Evolutionary conservation across 2,113 vertebrate genomes (phyloP).

Genomic region (Gobio gobio): DNA sequence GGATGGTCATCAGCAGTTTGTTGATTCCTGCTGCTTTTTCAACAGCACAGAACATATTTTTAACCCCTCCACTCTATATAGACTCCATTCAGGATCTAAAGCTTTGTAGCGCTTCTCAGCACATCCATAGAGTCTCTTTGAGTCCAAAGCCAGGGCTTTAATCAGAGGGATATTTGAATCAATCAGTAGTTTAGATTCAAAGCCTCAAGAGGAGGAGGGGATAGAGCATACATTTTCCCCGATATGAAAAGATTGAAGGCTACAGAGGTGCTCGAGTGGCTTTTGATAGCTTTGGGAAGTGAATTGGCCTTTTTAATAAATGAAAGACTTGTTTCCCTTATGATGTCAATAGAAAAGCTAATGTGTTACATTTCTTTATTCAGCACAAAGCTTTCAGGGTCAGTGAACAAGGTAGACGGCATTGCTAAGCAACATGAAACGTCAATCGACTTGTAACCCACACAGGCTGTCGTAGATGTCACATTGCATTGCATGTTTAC

Average conservation of each 20-base stretch:
- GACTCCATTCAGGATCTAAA: slow-evolving; percentile 20
- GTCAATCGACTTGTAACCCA: not conserved
- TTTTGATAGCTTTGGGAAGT: slow-evolving; percentile 54
- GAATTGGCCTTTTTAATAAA: slow-evolving; percentile 50
- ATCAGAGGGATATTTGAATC: slow-evolving; percentile 61
- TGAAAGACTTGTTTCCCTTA: slow-evolving; percentile 39
- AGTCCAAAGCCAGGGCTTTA: slow-evolving; percentile 52
- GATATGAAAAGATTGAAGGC: slow-evolving; percentile 36
- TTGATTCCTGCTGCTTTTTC: slow-evolving; percentile 63
- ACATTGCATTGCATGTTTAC: not conserved
- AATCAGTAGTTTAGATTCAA: slow-evolving; percentile 60
- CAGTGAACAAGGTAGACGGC: not conserved
- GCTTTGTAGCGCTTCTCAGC: slow-evolving; percentile 35
- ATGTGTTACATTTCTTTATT: slow-evolving; percentile 24
- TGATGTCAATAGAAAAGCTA: slow-evolving; percentile 39
- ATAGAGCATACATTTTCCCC: slow-evolving; percentile 35
- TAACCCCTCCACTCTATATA: slow-evolving; percentile 50
- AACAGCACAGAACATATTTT: slow-evolving; percentile 59
- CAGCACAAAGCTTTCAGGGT: slow-evolving; percentile 19
- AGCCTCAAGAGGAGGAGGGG: slow-evolving; percentile 33
- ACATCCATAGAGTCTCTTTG: slow-evolving; percentile 22
- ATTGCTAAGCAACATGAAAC: slow-evolving; percentile 25
- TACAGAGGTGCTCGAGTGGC: slow-evolving; percentile 49
- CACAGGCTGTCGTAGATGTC: not conserved
- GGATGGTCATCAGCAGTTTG: slow-evolving; percentile 70